Percentiles rank a stretch among this genome's conserved stretches.
Conservation (phyloP, 2,797 vertebrate genomes). For the Danio aesculapii region DNA sequence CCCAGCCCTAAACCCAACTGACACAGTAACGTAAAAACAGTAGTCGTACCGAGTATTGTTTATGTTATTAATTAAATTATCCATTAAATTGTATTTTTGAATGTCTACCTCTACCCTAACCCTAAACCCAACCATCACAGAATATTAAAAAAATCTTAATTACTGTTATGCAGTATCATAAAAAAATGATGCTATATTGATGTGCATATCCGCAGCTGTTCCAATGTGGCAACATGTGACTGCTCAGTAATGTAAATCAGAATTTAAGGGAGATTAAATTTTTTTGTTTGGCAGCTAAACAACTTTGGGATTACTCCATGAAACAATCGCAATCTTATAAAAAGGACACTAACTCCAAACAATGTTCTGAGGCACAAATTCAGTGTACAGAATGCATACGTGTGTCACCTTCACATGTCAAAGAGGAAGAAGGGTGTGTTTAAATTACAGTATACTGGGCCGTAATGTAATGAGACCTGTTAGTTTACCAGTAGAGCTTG, state of each 20-base stretch:
- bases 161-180: no score
- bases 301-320: not conserved
- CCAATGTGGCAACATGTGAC: not conserved
- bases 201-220: no score
- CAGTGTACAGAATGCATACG: not conserved
- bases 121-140: no score
- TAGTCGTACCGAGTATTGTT: no score
- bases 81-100: no score
- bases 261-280: not conserved
- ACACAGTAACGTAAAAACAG: no score
- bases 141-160: no score
- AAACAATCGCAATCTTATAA: not conserved
- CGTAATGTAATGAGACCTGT: slow-evolving; percentile 38
- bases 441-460: slow-evolving; percentile 15
- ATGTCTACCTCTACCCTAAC: no score
- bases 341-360: not conserved
- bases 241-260: not conserved
- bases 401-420: not conserved
- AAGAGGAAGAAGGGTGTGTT: slow-evolving; percentile 15
- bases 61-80: no score
- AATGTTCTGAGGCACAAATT: not conserved
- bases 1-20: no score
- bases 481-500: slow-evolving; percentile 19
- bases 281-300: not conserved
- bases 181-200: no score